These are phyloP conservation scores for Agonopterix heracliana DNA, from an alignment of 2,888 invertebrate species.

Conservation along the genomic window DNA sequence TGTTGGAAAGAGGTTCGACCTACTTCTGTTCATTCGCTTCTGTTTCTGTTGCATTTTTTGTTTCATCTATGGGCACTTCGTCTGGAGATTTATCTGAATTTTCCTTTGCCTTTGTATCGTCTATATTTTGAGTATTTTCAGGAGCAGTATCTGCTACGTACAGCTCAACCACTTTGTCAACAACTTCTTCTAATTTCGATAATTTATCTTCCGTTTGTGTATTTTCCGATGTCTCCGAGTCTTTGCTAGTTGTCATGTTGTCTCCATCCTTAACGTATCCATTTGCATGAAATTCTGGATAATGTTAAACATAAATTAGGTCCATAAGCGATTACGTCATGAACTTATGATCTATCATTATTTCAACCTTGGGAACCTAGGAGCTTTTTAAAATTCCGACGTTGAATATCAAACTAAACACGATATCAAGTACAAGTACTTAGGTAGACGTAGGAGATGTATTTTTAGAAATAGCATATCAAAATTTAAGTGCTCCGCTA, in stretches of 20 bases:
- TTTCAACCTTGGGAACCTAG: too few species aligned
- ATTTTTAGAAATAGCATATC: too few species aligned
- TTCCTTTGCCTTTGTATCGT: neutral
- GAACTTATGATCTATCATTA: too few species aligned
- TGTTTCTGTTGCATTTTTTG: neutral
- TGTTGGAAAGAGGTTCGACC: neutral
- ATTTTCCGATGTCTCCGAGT: slow-evolving; percentile 4
- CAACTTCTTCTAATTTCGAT: slow-evolving; percentile 45
- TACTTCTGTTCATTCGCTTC: slow-evolving; percentile 4
- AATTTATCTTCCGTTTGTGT: slow-evolving; percentile 30
- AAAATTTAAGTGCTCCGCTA: too few species aligned
- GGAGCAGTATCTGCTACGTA: slow-evolving; percentile 13
- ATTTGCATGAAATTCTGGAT: slow-evolving; percentile 26
- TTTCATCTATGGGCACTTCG: neutral
- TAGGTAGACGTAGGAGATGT: too few species aligned
- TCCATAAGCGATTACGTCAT: neutral
- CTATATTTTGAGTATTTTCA: neutral
- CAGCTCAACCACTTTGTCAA: slow-evolving; percentile 47
- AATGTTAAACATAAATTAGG: neutral
- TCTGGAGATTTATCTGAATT: neutral
- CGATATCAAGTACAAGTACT: too few species aligned
- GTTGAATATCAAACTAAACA: too few species aligned
- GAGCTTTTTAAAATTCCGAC: too few species aligned
- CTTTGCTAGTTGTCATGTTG: neutral
- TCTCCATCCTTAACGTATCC: slow-evolving; percentile 17